Conservation (phyloP, 2,888 invertebrate species). For the Bembecia ichneumoniformis region DNA sequence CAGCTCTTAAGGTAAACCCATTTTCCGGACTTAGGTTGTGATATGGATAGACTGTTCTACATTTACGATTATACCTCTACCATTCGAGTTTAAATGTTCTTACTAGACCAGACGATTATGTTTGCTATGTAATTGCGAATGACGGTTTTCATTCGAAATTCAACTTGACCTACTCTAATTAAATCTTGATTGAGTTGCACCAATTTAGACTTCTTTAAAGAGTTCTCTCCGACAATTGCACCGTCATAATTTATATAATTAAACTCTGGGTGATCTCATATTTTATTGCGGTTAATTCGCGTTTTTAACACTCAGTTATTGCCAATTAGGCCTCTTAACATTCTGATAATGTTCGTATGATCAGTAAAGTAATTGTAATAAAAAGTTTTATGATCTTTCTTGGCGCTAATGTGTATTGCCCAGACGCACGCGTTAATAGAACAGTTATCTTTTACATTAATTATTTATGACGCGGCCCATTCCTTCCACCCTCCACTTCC, state of each 20-base stretch:
- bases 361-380: not conserved
- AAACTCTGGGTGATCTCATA: too few species aligned
- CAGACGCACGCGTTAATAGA: conserved; percentile 28
- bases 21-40: conserved; percentile 21
- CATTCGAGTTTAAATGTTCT: conserved; percentile 1
- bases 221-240: too few species aligned
- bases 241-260: too few species aligned
- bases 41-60: conserved; percentile 22
- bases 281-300: too few species aligned
- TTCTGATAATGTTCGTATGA: conserved; percentile 1
- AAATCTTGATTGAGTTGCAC: too few species aligned
- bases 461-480: conserved; percentile 11
- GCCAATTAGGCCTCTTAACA: conserved; percentile 1
- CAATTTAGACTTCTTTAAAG: too few species aligned
- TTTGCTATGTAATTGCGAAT: too few species aligned
- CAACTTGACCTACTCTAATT: too few species aligned
- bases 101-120: not conserved
- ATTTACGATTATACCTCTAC: conserved; percentile 20
- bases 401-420: conserved; percentile 25
- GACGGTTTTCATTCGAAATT: too few species aligned
- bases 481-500: not conserved
- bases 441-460: conserved; percentile 47
- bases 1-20: conserved; percentile 39
- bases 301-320: too few species aligned
- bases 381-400: not conserved